phyloP scores from a whole-genome alignment of 2,888 invertebrate species.

The Synanthedon myopaeformis region DNA sequence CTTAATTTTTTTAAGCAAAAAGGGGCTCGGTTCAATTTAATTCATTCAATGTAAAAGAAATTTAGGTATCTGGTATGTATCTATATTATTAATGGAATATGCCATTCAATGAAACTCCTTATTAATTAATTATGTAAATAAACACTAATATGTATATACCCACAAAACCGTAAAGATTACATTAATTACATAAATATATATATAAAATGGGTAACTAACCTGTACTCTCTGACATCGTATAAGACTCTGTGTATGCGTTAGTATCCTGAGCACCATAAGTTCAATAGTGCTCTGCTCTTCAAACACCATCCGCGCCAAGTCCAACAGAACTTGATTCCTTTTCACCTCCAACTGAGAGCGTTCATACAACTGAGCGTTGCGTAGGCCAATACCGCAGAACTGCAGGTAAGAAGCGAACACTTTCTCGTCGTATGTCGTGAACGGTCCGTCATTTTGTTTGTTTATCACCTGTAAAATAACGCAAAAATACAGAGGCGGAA shows the following conservation, averaged over 20 bases:
- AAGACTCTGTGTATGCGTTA: conserved; percentile 93
- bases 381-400: conserved; percentile 95
- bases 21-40: too few species aligned
- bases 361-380: conserved; percentile 96
- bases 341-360: conserved; percentile 95
- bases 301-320: conserved; percentile 96
- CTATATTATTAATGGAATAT: too few species aligned
- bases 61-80: too few species aligned
- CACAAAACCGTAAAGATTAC: too few species aligned
- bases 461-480: conserved; percentile 79
- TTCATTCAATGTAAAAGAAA: too few species aligned
- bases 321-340: conserved; percentile 92
- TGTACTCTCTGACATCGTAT: conserved; percentile 96
- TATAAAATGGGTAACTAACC: conserved; percentile 54
- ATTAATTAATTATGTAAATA: too few species aligned
- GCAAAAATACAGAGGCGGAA: not conserved
- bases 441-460: conserved; percentile 86
- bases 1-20: too few species aligned
- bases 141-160: too few species aligned
- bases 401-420: conserved; percentile 93
- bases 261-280: conserved; percentile 92
- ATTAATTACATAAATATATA: too few species aligned
- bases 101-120: too few species aligned
- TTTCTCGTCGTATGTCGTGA: conserved; percentile 89
- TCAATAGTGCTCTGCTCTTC: conserved; percentile 97